Evolutionary conservation across 2,113 vertebrate genomes (phyloP).

Genomic region (Zapus hudsonius): DNA sequence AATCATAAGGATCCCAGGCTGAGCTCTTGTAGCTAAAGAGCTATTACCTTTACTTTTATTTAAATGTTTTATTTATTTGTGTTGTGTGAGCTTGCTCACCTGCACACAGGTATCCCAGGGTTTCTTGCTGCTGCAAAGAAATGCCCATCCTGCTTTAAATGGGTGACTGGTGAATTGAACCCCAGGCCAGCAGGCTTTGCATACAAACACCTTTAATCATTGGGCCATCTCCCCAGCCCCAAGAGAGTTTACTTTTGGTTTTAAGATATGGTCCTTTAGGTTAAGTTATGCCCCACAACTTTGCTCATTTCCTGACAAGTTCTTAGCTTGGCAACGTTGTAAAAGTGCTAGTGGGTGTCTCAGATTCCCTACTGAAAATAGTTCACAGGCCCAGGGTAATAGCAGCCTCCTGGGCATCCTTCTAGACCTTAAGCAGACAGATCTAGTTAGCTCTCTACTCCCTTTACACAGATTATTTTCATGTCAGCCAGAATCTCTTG

Average conservation of each 20-base stretch:
- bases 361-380: not conserved
- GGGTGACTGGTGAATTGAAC: too few species aligned
- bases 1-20: conserved; percentile 17
- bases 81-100: too few species aligned
- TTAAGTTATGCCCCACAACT: not conserved
- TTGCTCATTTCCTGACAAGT: not conserved
- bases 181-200: too few species aligned
- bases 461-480: conserved; percentile 12
- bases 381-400: not conserved
- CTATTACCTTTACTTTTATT: too few species aligned
- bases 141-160: too few species aligned
- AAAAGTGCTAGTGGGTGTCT: not conserved
- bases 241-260: not conserved
- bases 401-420: not conserved
- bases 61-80: too few species aligned
- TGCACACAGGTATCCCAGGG: too few species aligned
- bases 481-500: not conserved
- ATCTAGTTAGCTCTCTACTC: not conserved
- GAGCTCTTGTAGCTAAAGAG: not conserved
- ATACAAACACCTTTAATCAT: too few species aligned
- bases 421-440: not conserved
- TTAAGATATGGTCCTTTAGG: not conserved
- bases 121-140: too few species aligned
- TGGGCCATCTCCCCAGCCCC: too few species aligned
- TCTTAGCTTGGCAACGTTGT: not conserved